A percentile compares a stretch with the other conserved stretches of the same genome.
These are phyloP conservation scores for Nomada hirtipes DNA, from an alignment of 2,888 invertebrate genomes.

Conservation along the genomic window DNA sequence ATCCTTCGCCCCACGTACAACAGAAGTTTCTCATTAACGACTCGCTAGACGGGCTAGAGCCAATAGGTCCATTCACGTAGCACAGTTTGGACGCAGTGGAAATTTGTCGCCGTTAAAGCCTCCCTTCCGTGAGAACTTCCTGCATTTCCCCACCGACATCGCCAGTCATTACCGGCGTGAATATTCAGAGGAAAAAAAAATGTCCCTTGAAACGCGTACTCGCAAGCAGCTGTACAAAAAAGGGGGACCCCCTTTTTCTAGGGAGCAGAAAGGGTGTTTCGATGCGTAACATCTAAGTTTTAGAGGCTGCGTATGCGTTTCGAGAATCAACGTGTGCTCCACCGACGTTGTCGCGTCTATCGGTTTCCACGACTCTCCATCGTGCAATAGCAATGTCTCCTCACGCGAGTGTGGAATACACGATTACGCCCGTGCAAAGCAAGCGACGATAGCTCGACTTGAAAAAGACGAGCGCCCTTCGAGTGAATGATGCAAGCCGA, in stretches of 20 bases:
- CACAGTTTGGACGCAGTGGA: not conserved
- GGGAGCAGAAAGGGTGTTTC: constrained; percentile 32
- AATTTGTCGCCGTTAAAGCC: not conserved
- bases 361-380: constrained; percentile 13
- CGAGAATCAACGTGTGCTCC: not conserved
- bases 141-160: not conserved
- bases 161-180: not conserved
- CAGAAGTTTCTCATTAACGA: too few relatives aligned
- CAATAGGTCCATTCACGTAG: too few relatives aligned
- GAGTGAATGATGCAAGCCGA: constrained; percentile 73
- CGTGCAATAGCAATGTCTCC: not conserved
- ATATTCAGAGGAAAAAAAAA: not conserved
- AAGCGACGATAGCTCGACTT: not conserved
- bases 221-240: constrained; percentile 15
- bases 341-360: constrained; percentile 18
- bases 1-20: too few relatives aligned
- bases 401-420: not conserved
- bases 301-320: constrained; percentile 35
- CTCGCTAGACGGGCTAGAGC: too few relatives aligned
- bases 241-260: not conserved
- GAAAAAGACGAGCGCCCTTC: not conserved
- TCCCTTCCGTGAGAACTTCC: not conserved
- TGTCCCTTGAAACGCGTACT: not conserved
- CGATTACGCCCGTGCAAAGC: too few relatives aligned
- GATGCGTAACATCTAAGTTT: constrained; percentile 23